Evolutionary conservation across 1,140 invertebrate species (phyloP), one percentile per base, ranked within the genome.

Genomic region (Nephotettix cincticeps): DNA sequence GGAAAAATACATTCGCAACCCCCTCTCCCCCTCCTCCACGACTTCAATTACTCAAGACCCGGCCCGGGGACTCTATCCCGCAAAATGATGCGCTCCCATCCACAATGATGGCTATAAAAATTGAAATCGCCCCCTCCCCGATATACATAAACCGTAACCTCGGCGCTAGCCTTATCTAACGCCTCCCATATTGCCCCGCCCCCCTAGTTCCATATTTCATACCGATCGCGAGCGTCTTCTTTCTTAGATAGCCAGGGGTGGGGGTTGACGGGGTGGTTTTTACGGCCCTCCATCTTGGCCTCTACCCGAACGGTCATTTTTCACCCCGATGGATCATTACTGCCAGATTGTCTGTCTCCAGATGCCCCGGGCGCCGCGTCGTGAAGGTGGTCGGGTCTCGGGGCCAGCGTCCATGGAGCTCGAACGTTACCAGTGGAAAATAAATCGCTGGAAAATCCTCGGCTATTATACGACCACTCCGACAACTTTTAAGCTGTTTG

Each of bases 91-190:
- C 32, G 19, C 58, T 65, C 69, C 69, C 69, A 64, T 70, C 69
- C 51, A 25, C 69, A 70, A 70, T 70, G 69, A 70, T 70, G 69
- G 69, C 58, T 65, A 70, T 70, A 70, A 70, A 70, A 70, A 70
- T 70, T 70, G 69, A 65, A 65, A 70, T 65, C 30, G 51, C 30
- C 56, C 58, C 69, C 28, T 64, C 69, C 47, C 69, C 30, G 32
- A 61, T 58, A 61, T 63, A 63, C 61, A 63, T 43, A 63, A 64
- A 36, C 27, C 58, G 30, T 58, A 70, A 70, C 58, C 69, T 47
- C 56, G 32, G 19, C 27, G 56, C 32, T 27, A 23, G 40, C 69
- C 69, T 70, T 70, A 70, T 70, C 69, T 51, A 51, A 65, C 51
- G 56, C 69, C 69, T 65, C 69, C 58, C 69, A 70, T 70, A 70